Evolutionary conservation across 2,888 invertebrate species (phyloP), one percentile per base, ranked within the genome.

Genomic region (Dichetophora obliterata): DNA sequence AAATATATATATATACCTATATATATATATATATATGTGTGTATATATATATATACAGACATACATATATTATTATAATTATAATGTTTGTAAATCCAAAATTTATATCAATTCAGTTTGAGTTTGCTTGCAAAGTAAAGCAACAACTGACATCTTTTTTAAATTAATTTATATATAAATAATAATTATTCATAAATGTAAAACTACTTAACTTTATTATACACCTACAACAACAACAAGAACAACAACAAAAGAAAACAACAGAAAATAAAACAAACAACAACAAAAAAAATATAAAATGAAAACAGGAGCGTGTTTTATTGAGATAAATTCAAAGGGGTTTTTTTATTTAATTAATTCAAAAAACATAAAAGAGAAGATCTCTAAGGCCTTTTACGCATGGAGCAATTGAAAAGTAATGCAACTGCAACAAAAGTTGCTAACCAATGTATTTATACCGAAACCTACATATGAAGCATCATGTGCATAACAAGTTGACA

Each of bases 31-130:
- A 80, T 80, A n/a, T n/a, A n/a, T n/a, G n/a, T n/a, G n/a, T n/a
- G n/a, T 79, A 79, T 76, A 77, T 80, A 79, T 75, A 71, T 80
- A 77, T 78, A 80, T 75, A 82, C 76, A 54, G 78, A 79, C 75
- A 76, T 77, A 79, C 75, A 66, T 80, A 78, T 79, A 80, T 80
- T 61, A 75, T 79, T 78, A 78, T 22, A 74, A 66, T 59, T 57
- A 43, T 43, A 43, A 43, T 43, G 16, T 31, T 31, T 27, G 24
- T 19, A 50, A 52, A 19, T 24, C 24, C 5, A 37, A 37, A 71
- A 54, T 54, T 52, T 70, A 72, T 72, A 72, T 72, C 52, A 66
- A 22, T 59, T 73, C 63, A 66, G 65, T 74, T 65, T 31, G 5
- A 66, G 65, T 52, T 73, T 65, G 65, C 65, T 74, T 66, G 50